phyloP scores from a whole-genome alignment of 37 sponge, comb jelly and placozoan species.

The Chondrosia reniformis region DNA sequence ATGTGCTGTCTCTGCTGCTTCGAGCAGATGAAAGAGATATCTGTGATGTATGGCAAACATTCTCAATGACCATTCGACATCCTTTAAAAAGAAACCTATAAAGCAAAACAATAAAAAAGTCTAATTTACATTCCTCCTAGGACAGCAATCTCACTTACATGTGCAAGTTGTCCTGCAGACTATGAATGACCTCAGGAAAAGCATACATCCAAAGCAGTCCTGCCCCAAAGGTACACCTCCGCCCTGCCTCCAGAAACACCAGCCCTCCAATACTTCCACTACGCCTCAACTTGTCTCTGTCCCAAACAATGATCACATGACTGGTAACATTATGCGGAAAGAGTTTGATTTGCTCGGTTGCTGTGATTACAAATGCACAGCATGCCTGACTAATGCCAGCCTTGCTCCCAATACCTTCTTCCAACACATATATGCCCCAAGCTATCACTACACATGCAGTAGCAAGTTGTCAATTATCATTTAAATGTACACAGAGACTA shows the following conservation, averaged over 20 bases:
- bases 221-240: slow-evolving; percentile 64
- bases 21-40: not conserved
- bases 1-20: not conserved
- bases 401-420: not conserved
- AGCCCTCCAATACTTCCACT: slow-evolving; percentile 63
- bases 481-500: not conserved
- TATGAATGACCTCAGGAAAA: not conserved
- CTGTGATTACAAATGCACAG: slow-evolving; percentile 1
- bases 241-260: slow-evolving; percentile 68
- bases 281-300: slow-evolving; percentile 61
- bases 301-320: slow-evolving; percentile 47
- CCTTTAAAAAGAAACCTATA: slow-evolving; percentile 16
- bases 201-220: slow-evolving; percentile 75
- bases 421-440: not conserved
- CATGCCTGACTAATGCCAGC: not conserved
- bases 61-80: not conserved
- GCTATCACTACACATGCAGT: not conserved
- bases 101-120: too few relatives aligned
- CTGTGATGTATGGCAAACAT: not conserved
- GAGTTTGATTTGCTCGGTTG: not conserved
- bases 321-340: not conserved
- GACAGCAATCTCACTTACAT: too few relatives aligned
- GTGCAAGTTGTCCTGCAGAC: slow-evolving; percentile 51
- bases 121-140: too few relatives aligned
- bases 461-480: not conserved